Base-by-base conservation (phyloP, 2,888 invertebrate species). In the Drosophila histrio region DNA sequence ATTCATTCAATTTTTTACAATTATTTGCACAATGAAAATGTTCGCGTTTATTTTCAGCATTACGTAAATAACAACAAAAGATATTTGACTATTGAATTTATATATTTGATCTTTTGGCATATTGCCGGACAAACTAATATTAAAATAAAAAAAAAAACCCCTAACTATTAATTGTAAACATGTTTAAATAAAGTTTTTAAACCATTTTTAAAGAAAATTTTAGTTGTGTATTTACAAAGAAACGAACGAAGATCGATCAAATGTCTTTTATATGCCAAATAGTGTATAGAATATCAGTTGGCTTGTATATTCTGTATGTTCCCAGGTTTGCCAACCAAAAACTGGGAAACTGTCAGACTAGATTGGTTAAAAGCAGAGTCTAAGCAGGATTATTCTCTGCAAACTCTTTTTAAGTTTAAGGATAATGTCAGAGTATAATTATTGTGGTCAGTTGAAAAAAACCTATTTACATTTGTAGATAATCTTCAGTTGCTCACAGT, bases 401-500 rank as follows among this genome's bases (percentile, higher is more conserved):
- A 34, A 39, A 24, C 22, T n/a, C 3, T 22, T 43, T 17, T 24
- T 36, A 13, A 15, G 17, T 38, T 38, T 19, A 19, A 19, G 26
- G 26, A 15, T 26, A 38, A 39, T 53, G 39, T 39, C 28, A 41
- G 7, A 41, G 52, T 30, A 39, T n/a, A 6, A 21, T 17, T 21
- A 24, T 15, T 21, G 9, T 13, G n/a, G n/a, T n/a, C n/a, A n/a
- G n/a, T n/a, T 17, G 28, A 13, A 2, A 4, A 6, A 17, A 56
- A 17, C 22, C 43, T 61, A 76, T 76, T 73, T 73, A 47, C 60
- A 73, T 61, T 71, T 61, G 56, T 87, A 87, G 52, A 77, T 77
- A 8, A 81, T 84, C 39, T 74, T 84, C 4, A 81, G 47, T 3
- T 72, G 64, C 32, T 81, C 78, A 13, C 67, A 83, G 56, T 66